Evolutionary conservation across 2,888 invertebrate species (phyloP).

Genomic region (Gymnosoma rotundatum): DNA sequence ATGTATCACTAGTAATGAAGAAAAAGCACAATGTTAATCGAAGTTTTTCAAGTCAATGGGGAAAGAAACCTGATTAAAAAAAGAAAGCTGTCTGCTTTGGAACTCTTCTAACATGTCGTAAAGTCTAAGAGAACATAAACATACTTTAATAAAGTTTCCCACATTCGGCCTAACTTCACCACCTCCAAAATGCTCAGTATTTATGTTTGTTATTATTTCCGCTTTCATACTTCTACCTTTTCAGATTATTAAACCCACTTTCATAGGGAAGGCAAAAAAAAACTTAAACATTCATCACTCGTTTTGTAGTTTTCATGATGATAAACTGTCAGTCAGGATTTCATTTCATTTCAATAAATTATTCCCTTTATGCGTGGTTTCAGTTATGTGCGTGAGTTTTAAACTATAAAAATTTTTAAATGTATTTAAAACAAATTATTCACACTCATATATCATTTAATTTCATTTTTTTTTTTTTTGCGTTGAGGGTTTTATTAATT

Average conservation of each 20-base stretch:
- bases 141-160: no score
- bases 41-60: no score
- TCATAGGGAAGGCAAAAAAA: not conserved
- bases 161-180: no score
- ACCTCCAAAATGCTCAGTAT: no score
- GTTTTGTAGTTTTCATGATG: constrained; percentile 39
- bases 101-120: no score
- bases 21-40: no score
- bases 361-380: constrained; percentile 22
- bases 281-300: constrained; percentile 55
- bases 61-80: no score
- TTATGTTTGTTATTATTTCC: not conserved
- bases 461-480: constrained; percentile 8
- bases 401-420: constrained; percentile 34
- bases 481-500: constrained; percentile 52
- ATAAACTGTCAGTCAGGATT: constrained; percentile 55
- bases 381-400: constrained; percentile 35
- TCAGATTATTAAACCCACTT: not conserved
- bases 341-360: constrained; percentile 4
- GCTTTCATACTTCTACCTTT: not conserved
- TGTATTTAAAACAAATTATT: constrained; percentile 43
- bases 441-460: constrained; percentile 53
- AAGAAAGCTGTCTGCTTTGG: no score
- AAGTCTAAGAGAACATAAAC: no score
- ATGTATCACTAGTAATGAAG: no score